phyloP scores from a whole-genome alignment of 64 coral and sea anemone genomes.

The Catalaphyllia jardinei region DNA sequence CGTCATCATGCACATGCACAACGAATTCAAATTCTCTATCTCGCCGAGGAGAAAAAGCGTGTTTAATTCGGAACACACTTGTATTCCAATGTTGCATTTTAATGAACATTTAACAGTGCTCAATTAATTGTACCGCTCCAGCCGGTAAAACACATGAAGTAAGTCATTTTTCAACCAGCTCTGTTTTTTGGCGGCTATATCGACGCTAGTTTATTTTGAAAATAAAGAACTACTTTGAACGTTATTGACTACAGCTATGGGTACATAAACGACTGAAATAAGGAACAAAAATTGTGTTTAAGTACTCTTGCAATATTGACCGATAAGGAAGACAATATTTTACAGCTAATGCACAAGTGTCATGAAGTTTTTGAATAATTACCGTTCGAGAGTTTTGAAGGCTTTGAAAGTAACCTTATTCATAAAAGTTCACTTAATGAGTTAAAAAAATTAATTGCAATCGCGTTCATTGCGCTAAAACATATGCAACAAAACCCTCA shows the following conservation, averaged over 20 bases:
- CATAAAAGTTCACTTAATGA: background rate
- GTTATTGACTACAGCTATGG: too few relatives aligned
- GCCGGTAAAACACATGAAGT: too few relatives aligned
- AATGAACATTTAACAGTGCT: too few relatives aligned
- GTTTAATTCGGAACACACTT: too few relatives aligned
- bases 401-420: constrained; percentile 3
- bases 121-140: too few relatives aligned
- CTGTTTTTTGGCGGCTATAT: background rate
- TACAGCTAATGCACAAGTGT: background rate
- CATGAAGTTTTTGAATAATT: background rate
- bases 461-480: background rate
- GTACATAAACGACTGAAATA: background rate
- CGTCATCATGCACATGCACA: too few relatives aligned
- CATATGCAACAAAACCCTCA: background rate
- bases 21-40: too few relatives aligned
- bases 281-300: background rate
- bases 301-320: background rate
- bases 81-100: too few relatives aligned
- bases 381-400: background rate
- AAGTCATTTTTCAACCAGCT: too few relatives aligned
- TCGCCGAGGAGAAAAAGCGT: too few relatives aligned
- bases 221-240: background rate
- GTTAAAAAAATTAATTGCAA: background rate
- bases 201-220: background rate
- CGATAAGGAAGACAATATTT: background rate